A percentile compares a stretch with the other conserved stretches of the same genome.
Conservation (phyloP, 2,113 vertebrate genomes). For the Nicator chloris region DNA sequence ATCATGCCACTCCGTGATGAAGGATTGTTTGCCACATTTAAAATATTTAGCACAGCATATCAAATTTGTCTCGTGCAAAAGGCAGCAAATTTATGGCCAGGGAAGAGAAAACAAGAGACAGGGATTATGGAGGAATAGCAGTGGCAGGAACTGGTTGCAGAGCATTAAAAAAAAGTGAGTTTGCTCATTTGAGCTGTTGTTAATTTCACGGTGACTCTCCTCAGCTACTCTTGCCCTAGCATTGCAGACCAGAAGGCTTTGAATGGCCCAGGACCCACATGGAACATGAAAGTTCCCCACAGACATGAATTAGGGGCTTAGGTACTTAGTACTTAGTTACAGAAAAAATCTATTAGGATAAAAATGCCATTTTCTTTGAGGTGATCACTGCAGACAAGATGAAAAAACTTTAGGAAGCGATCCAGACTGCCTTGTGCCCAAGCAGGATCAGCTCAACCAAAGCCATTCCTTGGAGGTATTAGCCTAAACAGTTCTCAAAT, state of each 20-base stretch:
- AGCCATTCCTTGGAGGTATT: background rate
- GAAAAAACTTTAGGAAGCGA: background rate
- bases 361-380: background rate
- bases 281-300: background rate
- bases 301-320: background rate
- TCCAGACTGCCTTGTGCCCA: background rate
- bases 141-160: background rate
- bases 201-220: background rate
- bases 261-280: background rate
- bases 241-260: background rate
- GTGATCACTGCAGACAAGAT: background rate
- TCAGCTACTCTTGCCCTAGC: background rate
- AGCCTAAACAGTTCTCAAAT: background rate
- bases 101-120: background rate
- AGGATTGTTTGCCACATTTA: background rate
- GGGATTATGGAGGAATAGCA: background rate
- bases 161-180: background rate
- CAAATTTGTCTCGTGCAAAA: slow-evolving; percentile 20
- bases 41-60: slow-evolving; percentile 28
- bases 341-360: background rate
- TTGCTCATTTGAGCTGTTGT: background rate
- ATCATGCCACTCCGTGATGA: slow-evolving; percentile 4
- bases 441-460: background rate
- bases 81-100: background rate
- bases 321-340: background rate